These are phyloP conservation scores for Clarias pachynema DNA, from an alignment of 2,797 vertebrate species.

Conservation along the genomic window DNA sequence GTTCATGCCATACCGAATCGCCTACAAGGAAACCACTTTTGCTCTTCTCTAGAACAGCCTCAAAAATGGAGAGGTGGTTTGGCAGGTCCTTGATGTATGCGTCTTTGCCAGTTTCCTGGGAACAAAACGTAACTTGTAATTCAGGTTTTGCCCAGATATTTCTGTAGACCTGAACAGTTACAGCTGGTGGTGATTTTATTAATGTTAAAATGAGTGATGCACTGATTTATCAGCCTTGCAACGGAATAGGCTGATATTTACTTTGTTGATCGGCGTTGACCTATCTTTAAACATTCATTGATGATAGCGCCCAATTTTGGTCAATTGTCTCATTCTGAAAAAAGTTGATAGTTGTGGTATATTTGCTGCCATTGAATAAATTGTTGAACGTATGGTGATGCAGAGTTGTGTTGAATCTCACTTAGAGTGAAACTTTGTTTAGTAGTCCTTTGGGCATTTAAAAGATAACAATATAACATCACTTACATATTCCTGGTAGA, in stretches of 20 bases:
- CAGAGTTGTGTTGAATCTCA: background rate
- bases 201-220: background rate
- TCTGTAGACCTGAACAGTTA: background rate
- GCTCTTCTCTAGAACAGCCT: slow-evolving; percentile 68
- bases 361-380: background rate
- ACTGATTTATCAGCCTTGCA: too few species aligned
- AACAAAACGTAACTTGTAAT: background rate
- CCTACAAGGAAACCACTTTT: slow-evolving; percentile 73
- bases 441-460: too few species aligned
- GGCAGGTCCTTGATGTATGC: slow-evolving; percentile 70
- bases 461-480: background rate
- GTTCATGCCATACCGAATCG: slow-evolving; percentile 65
- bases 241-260: too few species aligned
- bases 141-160: background rate
- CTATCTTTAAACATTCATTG: too few species aligned
- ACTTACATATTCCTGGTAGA: slow-evolving; percentile 77
- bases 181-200: background rate
- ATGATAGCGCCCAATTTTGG: too few species aligned
- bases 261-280: too few species aligned
- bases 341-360: too few species aligned
- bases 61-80: slow-evolving; percentile 68
- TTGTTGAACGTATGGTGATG: background rate
- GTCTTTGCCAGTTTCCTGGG: slow-evolving; percentile 73
- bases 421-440: background rate
- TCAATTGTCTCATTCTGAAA: too few species aligned